Evolutionary conservation across 2,888 invertebrate species (phyloP), one percentile per base, ranked within the genome.

Genomic region (Polymixis flavicincta): DNA sequence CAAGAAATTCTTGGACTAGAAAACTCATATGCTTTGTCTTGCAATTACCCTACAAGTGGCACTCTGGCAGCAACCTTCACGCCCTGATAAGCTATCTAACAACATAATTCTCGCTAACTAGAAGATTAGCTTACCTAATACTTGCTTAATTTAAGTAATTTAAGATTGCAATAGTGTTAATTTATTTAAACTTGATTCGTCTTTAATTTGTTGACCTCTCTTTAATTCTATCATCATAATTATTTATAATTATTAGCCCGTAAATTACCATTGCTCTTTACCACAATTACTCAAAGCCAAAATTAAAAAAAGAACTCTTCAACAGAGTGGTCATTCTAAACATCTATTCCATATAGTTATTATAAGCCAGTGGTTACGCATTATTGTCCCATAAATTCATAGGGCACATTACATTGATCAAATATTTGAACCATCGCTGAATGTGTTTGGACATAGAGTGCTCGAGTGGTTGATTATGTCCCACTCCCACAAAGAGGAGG

Each of bases 71-170:
- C 75, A 72, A 84, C 84, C 85, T 86, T 87, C 86, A 89, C 82
- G 87, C 80, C 67, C 90, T 90, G 83, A 86, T 88, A 82, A 85
- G 5, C 54, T 42, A 60, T 37, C 69, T 85, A 81, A 86, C 75
- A 19, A 70, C 71, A 80, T 75, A 74, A 84, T 80, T 61, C 70
- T 64, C 71, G 63, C 78, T 76, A 82, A 82, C 74, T 85, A 78
- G 74, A 28, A 76, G 73, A 87, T 82, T 79, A 79, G 14, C 19
- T 84, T 83, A 75, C 83, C 45, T 71, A 78, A 84, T 71, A 59
- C 45, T 66, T 71, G 57, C 52, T 45, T 54, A 78, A 19, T 85
- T 63, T 71, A 60, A 61, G 70, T 60, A 75, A 63, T 42, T 59
- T 52, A 57, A 60, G 14, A 70, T 69, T 82, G 72, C 69, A 72